Conservation (phyloP, 1,140 invertebrate species). For the Sitodiplosis mosellana region DNA sequence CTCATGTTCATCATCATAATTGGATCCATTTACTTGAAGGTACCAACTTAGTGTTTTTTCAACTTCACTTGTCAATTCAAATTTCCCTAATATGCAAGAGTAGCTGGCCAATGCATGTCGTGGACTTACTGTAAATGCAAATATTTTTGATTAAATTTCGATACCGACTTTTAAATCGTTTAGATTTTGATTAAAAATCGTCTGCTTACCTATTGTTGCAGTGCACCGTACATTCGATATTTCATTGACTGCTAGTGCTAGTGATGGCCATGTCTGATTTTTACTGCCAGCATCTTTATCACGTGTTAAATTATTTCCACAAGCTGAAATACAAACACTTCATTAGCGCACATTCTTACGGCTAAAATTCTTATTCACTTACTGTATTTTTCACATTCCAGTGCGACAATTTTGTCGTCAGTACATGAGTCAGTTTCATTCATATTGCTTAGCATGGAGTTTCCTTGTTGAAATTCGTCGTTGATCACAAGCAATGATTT, state of each 20-base stretch:
- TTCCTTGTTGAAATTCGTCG: constrained; percentile 5
- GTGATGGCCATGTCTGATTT: constrained; percentile 28
- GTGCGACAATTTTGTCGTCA: constrained; percentile 27
- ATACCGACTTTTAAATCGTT: neutral
- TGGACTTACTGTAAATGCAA: constrained; percentile 24
- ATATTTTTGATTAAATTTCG: neutral
- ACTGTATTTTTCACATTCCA: constrained; percentile 37
- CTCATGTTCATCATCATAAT: neutral
- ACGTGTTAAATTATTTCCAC: constrained; percentile 3
- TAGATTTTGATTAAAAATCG: constrained; percentile 18
- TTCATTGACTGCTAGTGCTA: constrained; percentile 30
- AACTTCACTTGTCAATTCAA: constrained; percentile 1
- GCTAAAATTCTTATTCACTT: constrained; percentile 10
- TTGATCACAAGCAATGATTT: constrained; percentile 12
- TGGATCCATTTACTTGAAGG: constrained; percentile 19
- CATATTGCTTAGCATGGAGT: constrained; percentile 25
- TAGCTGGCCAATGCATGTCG: constrained; percentile 36
- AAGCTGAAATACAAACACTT: constrained; percentile 1
- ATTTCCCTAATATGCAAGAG: constrained; percentile 26
- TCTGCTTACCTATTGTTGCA: constrained; percentile 31
- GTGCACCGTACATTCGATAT: constrained; percentile 33
- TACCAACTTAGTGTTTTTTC: constrained; percentile 1
- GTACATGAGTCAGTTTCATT: constrained; percentile 25
- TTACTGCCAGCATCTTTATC: constrained; percentile 15
- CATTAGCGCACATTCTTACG: neutral